Evolutionary conservation across 2,888 invertebrate species (phyloP).

Genomic region (Acronicta psi): DNA sequence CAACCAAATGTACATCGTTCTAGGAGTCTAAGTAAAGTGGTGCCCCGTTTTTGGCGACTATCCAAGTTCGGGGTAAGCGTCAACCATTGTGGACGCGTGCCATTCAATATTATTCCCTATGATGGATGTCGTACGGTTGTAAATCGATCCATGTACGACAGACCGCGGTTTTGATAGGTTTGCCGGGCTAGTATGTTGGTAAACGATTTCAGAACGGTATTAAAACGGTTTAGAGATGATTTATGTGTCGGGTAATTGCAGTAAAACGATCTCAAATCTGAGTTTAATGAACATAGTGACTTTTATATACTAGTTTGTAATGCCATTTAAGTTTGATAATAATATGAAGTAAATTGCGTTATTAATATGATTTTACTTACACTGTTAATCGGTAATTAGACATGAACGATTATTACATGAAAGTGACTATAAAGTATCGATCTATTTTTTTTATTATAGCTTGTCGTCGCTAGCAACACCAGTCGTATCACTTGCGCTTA

Average conservation of each 20-base stretch:
- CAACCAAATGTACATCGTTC: constrained; percentile 42
- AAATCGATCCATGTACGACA: constrained; percentile 56
- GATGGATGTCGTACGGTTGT: constrained; percentile 61
- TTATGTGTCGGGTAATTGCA: constrained; percentile 13
- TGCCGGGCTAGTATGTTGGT: constrained; percentile 40
- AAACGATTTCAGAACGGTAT: constrained; percentile 57
- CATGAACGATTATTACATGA: too few relatives aligned
- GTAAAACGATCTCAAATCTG: neutral
- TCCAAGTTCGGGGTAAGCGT: constrained; percentile 61
- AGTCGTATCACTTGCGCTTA: too few relatives aligned
- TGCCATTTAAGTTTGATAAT: neutral
- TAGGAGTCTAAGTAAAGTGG: constrained; percentile 57
- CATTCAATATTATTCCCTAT: constrained; percentile 58
- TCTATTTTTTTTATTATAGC: too few relatives aligned
- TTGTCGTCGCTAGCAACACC: too few relatives aligned
- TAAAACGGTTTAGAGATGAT: constrained; percentile 41
- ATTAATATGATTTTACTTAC: too few relatives aligned
- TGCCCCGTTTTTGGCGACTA: constrained; percentile 57
- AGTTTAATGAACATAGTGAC: neutral
- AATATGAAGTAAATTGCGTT: neutral
- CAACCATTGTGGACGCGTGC: constrained; percentile 52
- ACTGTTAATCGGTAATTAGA: too few relatives aligned
- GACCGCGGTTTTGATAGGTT: constrained; percentile 64
- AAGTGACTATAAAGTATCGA: too few relatives aligned
- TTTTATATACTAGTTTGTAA: neutral